Evolutionary conservation across 64 coral and sea anemone genomes (phyloP).

Genomic region (Porites lutea): DNA sequence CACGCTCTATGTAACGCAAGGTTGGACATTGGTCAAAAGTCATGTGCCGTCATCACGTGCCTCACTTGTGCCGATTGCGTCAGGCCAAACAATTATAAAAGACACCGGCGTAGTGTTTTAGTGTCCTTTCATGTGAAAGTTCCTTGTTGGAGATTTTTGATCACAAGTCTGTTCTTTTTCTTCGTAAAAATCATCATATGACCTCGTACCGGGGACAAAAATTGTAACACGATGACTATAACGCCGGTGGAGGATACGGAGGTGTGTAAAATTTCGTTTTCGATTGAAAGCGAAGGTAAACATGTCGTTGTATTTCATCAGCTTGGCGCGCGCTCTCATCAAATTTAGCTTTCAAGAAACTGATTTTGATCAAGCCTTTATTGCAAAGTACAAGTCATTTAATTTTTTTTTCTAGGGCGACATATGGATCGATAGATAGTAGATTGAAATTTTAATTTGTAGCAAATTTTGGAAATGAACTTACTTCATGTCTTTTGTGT

Average conservation of each 20-base stretch:
- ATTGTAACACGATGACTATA: not conserved
- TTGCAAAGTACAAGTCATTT: too few relatives aligned
- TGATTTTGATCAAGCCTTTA: too few relatives aligned
- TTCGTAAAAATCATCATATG: not conserved
- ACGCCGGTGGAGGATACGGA: not conserved
- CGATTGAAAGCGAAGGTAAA: not conserved
- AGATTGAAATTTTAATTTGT: too few relatives aligned
- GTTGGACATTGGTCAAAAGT: not conserved
- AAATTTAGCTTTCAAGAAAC: too few relatives aligned
- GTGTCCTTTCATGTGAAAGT: not conserved
- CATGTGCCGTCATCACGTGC: conserved; percentile 43
- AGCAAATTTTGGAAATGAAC: too few relatives aligned
- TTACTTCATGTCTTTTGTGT: too few relatives aligned
- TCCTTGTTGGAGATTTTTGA: not conserved
- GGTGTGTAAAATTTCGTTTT: not conserved
- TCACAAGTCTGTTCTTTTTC: not conserved
- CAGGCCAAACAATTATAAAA: not conserved
- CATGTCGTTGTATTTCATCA: not conserved
- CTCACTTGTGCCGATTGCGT: not conserved
- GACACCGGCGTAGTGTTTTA: too few relatives aligned
- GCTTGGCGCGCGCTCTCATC: too few relatives aligned
- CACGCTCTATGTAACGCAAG: not conserved
- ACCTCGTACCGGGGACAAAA: not conserved
- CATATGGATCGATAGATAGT: too few relatives aligned
- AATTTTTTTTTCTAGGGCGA: too few relatives aligned